These are phyloP conservation scores for Apaloderma vittatum DNA, from an alignment of 2,113 vertebrate genomes.

Conservation along the genomic window DNA sequence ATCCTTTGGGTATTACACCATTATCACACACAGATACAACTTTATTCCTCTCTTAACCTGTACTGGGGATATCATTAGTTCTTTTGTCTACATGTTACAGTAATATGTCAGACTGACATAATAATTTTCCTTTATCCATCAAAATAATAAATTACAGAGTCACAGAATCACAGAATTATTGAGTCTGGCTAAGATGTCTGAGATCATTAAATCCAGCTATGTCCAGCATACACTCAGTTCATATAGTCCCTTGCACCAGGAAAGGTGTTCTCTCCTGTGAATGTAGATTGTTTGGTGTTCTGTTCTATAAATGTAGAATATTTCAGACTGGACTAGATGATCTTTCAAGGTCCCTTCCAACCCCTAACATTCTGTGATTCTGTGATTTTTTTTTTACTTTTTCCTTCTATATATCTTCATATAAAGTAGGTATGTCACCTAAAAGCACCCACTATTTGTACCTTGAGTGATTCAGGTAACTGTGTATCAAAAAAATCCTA, in stretches of 20 bases:
- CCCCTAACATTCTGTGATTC: too few relatives aligned
- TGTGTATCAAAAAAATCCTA: neutral
- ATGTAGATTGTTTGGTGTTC: neutral
- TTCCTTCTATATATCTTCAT: neutral
- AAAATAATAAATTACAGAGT: neutral
- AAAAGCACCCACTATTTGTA: neutral
- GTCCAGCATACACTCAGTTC: neutral
- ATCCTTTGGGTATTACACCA: neutral
- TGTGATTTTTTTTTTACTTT: neutral
- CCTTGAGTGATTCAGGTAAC: neutral
- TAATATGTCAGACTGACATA: neutral
- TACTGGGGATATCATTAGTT: rapidly evolving
- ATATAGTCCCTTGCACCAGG: neutral
- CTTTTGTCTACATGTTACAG: neutral
- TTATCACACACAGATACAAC: neutral
- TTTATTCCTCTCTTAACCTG: neutral
- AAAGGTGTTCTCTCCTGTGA: neutral
- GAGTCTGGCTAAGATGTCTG: too few relatives aligned
- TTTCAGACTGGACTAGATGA: too few relatives aligned
- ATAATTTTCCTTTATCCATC: neutral
- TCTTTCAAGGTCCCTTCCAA: too few relatives aligned
- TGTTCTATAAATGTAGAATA: too few relatives aligned
- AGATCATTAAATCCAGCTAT: too few relatives aligned
- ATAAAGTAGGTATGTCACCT: neutral
- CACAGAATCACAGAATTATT: too few relatives aligned